phyloP scores from a whole-genome alignment of 2,888 invertebrate genomes.

The Plebejus melissa region DNA sequence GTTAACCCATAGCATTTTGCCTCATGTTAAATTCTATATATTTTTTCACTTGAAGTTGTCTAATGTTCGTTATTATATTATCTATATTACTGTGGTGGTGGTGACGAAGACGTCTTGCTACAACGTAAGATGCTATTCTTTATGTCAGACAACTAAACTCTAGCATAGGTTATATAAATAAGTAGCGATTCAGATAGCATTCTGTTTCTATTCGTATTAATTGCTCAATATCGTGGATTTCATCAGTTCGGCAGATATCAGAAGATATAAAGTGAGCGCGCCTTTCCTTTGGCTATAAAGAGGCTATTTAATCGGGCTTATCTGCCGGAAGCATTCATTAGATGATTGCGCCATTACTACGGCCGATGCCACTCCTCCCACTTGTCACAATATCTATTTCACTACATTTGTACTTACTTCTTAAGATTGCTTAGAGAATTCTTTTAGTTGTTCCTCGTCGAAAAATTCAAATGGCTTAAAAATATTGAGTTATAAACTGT shows the following conservation, averaged over 20 bases:
- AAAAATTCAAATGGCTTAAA: neutral
- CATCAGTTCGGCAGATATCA: slow-evolving; percentile 53
- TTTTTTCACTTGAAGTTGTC: no score
- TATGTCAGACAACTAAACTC: no score
- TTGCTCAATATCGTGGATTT: slow-evolving; percentile 21
- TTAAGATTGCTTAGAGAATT: neutral
- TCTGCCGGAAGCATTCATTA: slow-evolving; percentile 79
- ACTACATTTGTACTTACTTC: neutral
- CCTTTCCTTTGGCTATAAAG: slow-evolving; percentile 76
- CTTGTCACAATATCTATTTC: slow-evolving; percentile 36
- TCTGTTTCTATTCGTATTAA: slow-evolving; percentile 22
- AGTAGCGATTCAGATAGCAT: neutral
- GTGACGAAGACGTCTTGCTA: no score
- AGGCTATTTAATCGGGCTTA: slow-evolving; percentile 78
- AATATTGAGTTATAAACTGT: no score
- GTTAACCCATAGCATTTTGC: no score
- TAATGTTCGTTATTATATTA: no score
- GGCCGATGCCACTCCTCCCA: slow-evolving; percentile 56
- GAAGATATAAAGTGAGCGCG: slow-evolving; percentile 72
- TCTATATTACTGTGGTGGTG: no score
- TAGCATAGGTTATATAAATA: neutral
- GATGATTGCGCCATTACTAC: slow-evolving; percentile 77
- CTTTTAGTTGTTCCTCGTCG: neutral
- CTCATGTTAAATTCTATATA: no score
- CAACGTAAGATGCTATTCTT: no score